Conservation (phyloP, 1,140 invertebrate genomes). For the Lepidurus packardi region DNA sequence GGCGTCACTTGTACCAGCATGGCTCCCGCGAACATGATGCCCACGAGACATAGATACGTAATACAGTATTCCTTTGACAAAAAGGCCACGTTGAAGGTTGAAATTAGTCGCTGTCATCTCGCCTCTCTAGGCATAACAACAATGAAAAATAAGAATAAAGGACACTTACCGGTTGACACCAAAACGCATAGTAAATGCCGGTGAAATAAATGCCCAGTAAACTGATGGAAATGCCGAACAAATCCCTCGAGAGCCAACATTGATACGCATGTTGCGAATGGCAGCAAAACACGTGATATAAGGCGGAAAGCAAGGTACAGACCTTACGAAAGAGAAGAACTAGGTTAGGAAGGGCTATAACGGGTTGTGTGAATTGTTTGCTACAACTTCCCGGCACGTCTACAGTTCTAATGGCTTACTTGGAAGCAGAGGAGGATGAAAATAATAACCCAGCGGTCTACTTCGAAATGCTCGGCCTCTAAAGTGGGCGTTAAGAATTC, state of each 20-base stretch:
- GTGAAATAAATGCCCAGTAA: slow-evolving; percentile 90
- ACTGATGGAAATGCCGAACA: slow-evolving; percentile 87
- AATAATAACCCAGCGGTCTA: slow-evolving; percentile 76
- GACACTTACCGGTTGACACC: slow-evolving; percentile 76
- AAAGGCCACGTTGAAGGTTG: slow-evolving; percentile 29
- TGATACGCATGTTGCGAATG: slow-evolving; percentile 79
- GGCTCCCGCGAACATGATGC: slow-evolving; percentile 68
- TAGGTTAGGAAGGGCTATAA: neutral
- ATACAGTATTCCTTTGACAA: slow-evolving; percentile 66
- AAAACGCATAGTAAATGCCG: slow-evolving; percentile 94
- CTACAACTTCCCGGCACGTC: neutral
- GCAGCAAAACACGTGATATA: slow-evolving; percentile 92
- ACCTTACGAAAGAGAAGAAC: slow-evolving; percentile 54
- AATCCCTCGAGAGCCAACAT: slow-evolving; percentile 80
- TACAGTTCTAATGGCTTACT: slow-evolving; percentile 50
- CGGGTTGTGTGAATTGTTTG: neutral
- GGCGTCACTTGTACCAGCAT: slow-evolving; percentile 69
- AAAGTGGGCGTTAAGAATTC: slow-evolving; percentile 69
- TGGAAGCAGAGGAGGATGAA: slow-evolving; percentile 78
- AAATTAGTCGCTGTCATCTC: neutral
- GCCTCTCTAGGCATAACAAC: neutral
- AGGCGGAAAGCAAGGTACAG: slow-evolving; percentile 85
- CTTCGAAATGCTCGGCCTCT: slow-evolving; percentile 62
- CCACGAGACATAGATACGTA: slow-evolving; percentile 75
- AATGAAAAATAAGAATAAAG: slow-evolving; percentile 16